Percentiles rank a stretch among this genome's conserved stretches.
phyloP scores from a whole-genome alignment of 2,113 vertebrate genomes.

The Climacteris rufus region DNA sequence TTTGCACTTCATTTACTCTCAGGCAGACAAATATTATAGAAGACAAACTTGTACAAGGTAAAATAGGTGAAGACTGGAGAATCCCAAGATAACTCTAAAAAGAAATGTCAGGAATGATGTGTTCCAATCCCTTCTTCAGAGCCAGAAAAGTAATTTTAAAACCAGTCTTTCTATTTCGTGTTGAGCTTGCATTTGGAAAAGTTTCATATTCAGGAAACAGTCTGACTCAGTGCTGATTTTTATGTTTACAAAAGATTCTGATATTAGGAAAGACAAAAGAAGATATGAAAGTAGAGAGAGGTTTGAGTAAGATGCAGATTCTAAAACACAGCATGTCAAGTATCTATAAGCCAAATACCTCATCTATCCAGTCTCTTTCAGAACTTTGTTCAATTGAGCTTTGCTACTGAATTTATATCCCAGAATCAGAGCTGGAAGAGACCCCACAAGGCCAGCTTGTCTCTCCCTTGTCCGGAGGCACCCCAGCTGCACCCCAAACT shows the following conservation, averaged over 20 bases:
- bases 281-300: neutral
- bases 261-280: constrained; percentile 4
- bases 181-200: neutral
- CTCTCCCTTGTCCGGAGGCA: neutral
- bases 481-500: neutral
- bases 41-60: neutral
- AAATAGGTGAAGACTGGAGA: neutral
- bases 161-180: neutral
- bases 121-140: neutral
- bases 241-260: neutral
- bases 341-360: neutral
- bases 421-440: neutral
- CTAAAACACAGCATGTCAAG: neutral
- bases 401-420: neutral
- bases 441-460: neutral
- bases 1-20: neutral
- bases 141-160: neutral
- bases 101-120: neutral
- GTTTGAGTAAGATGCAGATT: neutral
- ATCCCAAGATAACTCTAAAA: constrained; percentile 2
- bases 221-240: neutral
- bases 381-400: neutral
- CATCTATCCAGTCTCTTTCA: neutral
- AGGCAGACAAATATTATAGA: neutral
- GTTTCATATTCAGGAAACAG: neutral